A percentile compares a stretch with the other conserved stretches of the same genome.
phyloP scores from a whole-genome alignment of 2,797 vertebrate genomes.

The Sebastes oblongus region DNA sequence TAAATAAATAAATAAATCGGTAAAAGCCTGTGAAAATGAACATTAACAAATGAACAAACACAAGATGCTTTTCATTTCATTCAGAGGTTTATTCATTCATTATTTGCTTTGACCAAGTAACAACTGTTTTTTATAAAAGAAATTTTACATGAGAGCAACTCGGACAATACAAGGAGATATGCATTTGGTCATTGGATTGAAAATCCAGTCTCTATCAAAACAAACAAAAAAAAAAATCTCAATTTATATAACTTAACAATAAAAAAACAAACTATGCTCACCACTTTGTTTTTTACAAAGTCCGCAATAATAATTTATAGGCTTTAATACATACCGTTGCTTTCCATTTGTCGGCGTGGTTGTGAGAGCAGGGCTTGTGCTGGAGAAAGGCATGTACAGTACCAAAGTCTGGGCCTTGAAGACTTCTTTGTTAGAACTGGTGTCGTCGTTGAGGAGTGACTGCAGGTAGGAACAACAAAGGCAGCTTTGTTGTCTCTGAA shows the following conservation, averaged over 20 bases:
- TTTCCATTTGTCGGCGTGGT: slow-evolving; percentile 64
- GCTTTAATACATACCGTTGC: slow-evolving; percentile 69
- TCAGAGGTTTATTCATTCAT: slow-evolving; percentile 83
- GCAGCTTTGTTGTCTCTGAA: slow-evolving; percentile 54
- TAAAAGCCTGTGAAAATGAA: background rate
- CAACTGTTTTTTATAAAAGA: slow-evolving; percentile 76
- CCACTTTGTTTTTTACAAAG: slow-evolving; percentile 76
- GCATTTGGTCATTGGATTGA: slow-evolving; percentile 87
- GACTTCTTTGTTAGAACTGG: slow-evolving; percentile 35
- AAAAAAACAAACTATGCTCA: slow-evolving; percentile 74
- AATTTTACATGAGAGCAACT: slow-evolving; percentile 77
- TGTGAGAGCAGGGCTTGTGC: slow-evolving; percentile 64
- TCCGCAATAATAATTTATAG: slow-evolving; percentile 85
- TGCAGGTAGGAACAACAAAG: slow-evolving; percentile 54
- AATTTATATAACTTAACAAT: slow-evolving; percentile 87
- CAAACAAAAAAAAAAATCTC: slow-evolving; percentile 59
- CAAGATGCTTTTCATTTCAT: slow-evolving; percentile 49
- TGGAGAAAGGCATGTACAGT: slow-evolving; percentile 61
- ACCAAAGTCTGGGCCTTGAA: slow-evolving; percentile 40
- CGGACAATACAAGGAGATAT: slow-evolving; percentile 83
- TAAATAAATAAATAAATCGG: background rate
- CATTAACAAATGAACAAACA: slow-evolving; percentile 23
- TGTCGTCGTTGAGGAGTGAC: slow-evolving; percentile 8
- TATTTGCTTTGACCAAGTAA: slow-evolving; percentile 78
- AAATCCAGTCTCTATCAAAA: slow-evolving; percentile 86